Conservation (phyloP, 1,140 invertebrate species). For the Pomacea maculata region DNA sequence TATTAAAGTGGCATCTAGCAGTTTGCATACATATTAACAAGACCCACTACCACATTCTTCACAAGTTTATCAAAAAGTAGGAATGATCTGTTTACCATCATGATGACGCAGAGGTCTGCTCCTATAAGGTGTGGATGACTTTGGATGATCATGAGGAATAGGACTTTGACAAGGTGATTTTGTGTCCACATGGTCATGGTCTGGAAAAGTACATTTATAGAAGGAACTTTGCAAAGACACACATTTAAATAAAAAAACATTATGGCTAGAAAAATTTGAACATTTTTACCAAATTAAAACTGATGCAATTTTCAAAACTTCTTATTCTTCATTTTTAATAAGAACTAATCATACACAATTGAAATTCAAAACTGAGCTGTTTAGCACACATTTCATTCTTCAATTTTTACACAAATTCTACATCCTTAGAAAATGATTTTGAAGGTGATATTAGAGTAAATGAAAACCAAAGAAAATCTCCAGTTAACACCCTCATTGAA, state of each 20-base stretch:
- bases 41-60: no score
- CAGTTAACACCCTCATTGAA: no score
- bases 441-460: background rate
- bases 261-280: no score
- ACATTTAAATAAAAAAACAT: no score
- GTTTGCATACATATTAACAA: no score
- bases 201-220: background rate
- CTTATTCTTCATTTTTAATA: background rate
- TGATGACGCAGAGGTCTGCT: slow-evolving; percentile 14
- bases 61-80: no score
- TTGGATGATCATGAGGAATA: slow-evolving; percentile 43
- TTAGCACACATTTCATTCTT: no score
- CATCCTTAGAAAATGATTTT: background rate
- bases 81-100: slow-evolving; percentile 15
- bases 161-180: slow-evolving; percentile 48
- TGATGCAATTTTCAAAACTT: background rate
- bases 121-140: slow-evolving; percentile 56
- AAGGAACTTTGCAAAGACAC: no score
- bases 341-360: no score
- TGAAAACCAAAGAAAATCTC: background rate
- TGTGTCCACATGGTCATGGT: background rate
- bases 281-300: background rate
- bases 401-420: no score
- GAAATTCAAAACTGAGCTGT: no score
- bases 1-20: no score